A percentile compares a stretch with the other conserved stretches of the same genome.
Evolutionary conservation across 2,797 vertebrate genomes (phyloP).

Genomic region (Dipus sagitta): DNA sequence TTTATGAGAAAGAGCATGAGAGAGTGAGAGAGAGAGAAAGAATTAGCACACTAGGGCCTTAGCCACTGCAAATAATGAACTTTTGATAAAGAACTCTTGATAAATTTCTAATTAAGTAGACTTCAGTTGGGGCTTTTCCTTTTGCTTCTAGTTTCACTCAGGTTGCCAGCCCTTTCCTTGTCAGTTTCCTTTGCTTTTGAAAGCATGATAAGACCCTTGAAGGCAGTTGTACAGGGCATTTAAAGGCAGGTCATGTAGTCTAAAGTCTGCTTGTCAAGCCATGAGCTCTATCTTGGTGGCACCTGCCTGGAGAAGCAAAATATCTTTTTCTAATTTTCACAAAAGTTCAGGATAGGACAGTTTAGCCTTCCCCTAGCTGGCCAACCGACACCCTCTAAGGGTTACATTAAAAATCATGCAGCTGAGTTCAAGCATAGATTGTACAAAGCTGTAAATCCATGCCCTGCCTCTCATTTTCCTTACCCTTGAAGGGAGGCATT

Average conservation of each 20-base stretch:
- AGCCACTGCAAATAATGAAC: too few species aligned
- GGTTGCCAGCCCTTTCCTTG: background rate
- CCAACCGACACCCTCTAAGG: background rate
- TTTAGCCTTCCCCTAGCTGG: background rate
- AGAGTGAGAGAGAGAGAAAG: too few species aligned
- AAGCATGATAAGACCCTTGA: background rate
- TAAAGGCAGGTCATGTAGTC: background rate
- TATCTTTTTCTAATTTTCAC: background rate
- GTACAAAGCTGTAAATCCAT: background rate
- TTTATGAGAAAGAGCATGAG: too few species aligned
- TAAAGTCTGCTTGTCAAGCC: background rate
- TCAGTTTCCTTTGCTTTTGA: slow-evolving; percentile 23
- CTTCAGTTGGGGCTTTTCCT: slow-evolving; percentile 7
- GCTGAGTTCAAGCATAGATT: background rate
- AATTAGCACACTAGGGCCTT: too few species aligned
- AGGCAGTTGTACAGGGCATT: background rate
- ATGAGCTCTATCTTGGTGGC: background rate
- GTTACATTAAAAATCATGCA: background rate
- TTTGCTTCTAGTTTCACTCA: slow-evolving; percentile 3
- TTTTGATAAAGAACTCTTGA: background rate
- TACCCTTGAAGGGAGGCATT: background rate
- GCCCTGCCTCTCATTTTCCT: background rate
- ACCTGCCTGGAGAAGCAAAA: background rate
- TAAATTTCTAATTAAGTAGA: slow-evolving; percentile 13
- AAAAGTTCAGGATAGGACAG: background rate